Base-by-base conservation (phyloP, 1,140 invertebrate species). In the Chymomyza costata region DNA sequence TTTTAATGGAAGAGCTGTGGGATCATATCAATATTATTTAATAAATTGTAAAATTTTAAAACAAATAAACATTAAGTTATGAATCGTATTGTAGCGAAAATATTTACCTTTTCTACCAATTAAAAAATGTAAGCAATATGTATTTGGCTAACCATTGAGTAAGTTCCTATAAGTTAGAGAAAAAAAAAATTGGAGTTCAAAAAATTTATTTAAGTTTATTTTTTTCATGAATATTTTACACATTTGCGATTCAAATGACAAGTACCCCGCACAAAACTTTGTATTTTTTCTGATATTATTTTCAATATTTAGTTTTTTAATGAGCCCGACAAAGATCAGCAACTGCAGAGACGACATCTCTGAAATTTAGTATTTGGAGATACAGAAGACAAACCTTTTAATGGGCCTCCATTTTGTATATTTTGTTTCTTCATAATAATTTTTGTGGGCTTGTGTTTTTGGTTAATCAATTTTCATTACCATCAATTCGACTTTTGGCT, bases 381-480 rank as follows among this genome's bases (percentile, higher is more conserved):
- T 51, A 62, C 37, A 65, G 21, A 19, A 25, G 13, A 25, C 39
- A 7, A 78, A 56, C 21, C 21, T 5, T 25, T 5, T 8, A 25
- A 25, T 5, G 21, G 8, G 21, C 8, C 21, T 62, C 71, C 62
- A 71, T 70, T 76, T 61, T 31, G 44, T 5, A 31, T 14, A 8
- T 30, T 18, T 34, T 13, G 28, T 47, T 47, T 18, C 6, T 49
- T 34, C 44, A 8, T 13, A 18, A 15, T 46, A 44, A 44, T 19
- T 44, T 44, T 44, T 21, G 45, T 64, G 61, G 60, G 55, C 13
- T 55, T 50, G 19, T 30, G 58, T 65, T 65, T n/a, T 61, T 45
- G 58, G 52, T 56, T 80, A 80, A 78, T 78, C 73, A 80, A 78
- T 78, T 78, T 71, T 80, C 71, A 78, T 78, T 80, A 71, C 73